Evolutionary conservation across 2,113 vertebrate species (phyloP).

Genomic region (Poicephalus meyeri): DNA sequence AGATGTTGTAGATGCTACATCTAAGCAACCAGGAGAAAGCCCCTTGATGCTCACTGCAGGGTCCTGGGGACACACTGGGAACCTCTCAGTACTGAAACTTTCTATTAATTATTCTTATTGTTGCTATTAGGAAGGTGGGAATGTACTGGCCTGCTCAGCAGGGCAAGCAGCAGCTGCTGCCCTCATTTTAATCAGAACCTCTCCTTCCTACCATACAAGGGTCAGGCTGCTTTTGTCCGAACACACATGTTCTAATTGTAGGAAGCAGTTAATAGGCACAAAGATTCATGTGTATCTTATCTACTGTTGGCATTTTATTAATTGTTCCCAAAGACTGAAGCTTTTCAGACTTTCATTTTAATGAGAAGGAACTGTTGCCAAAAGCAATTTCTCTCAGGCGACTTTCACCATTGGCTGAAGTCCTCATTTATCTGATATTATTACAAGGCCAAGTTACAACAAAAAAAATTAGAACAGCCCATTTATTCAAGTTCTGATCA

Average conservation of each 20-base stretch:
- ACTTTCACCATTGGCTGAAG: background rate
- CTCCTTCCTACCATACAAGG: background rate
- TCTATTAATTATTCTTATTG: background rate
- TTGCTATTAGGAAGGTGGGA: background rate
- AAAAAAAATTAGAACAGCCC: background rate
- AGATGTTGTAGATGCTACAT: background rate
- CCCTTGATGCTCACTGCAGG: background rate
- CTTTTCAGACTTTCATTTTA: slow-evolving; percentile 24
- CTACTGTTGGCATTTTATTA: slow-evolving; percentile 25
- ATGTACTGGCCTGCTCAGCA: background rate
- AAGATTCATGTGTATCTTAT: slow-evolving; percentile 45
- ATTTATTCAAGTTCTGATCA: background rate
- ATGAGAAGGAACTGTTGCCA: slow-evolving; percentile 37
- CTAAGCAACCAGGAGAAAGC: background rate
- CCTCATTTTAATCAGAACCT: background rate
- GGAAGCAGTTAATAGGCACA: slow-evolving; percentile 8
- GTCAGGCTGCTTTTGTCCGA: background rate
- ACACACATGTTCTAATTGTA: background rate
- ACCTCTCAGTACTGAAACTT: background rate
- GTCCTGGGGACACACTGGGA: background rate
- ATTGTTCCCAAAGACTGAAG: slow-evolving; percentile 18
- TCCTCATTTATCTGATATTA: slow-evolving; percentile 23
- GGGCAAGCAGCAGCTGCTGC: background rate
- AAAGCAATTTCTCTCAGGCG: slow-evolving; percentile 16
- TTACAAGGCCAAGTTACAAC: background rate